Conservation (phyloP, 92 coral and sea anemone species). For the Porites cylindrica region DNA sequence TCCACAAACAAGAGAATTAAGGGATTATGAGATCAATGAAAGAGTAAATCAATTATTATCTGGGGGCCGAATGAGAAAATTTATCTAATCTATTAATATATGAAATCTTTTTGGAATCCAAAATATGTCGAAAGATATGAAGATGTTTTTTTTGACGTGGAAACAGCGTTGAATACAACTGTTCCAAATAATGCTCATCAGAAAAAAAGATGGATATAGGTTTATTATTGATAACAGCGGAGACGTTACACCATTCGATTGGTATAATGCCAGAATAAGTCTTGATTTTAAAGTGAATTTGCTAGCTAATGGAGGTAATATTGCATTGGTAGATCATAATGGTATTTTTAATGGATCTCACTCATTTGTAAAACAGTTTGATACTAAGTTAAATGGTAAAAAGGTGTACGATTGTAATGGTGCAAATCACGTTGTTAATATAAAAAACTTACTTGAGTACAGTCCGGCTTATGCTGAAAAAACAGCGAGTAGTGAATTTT, state of each 20-base stretch:
- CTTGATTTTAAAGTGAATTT: slow-evolving; percentile 10
- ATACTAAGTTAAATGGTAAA: neutral
- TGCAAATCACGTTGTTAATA: slow-evolving; percentile 1
- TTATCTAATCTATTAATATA: no score
- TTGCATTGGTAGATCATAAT: neutral
- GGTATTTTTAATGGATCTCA: neutral
- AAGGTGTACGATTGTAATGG: neutral
- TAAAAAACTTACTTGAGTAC: neutral
- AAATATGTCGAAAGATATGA: slow-evolving; percentile 42
- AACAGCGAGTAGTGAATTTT: slow-evolving; percentile 17
- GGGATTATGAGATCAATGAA: no score
- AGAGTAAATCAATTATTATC: no score
- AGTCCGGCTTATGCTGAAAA: neutral
- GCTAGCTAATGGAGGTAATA: neutral
- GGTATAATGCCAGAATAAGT: slow-evolving; percentile 7
- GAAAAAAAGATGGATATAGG: neutral
- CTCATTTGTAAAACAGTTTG: neutral
- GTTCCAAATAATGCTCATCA: slow-evolving; percentile 12
- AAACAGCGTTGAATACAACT: slow-evolving; percentile 1
- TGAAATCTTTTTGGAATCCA: neutral
- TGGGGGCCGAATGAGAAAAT: no score
- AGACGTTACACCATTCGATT: slow-evolving; percentile 34
- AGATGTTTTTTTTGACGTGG: slow-evolving; percentile 34
- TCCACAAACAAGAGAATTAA: no score
- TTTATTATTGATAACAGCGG: slow-evolving; percentile 20